Conservation (phyloP, 1,140 invertebrate species). For the Atta colombica region DNA sequence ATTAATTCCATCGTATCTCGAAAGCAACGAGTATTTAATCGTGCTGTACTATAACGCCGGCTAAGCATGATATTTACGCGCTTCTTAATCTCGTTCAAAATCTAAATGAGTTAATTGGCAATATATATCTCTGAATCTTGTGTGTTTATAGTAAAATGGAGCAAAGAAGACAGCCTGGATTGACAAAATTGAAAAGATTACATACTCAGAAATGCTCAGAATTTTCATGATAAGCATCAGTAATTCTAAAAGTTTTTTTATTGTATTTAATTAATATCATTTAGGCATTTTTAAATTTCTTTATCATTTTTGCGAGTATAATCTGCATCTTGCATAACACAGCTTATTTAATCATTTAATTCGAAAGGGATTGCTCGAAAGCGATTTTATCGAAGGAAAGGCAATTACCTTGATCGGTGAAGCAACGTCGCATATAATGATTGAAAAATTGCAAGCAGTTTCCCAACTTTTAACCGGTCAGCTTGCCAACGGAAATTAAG, state of each 20-base stretch:
- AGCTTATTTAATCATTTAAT: constrained; percentile 10
- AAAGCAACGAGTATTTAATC: constrained; percentile 80
- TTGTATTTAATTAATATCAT: not conserved
- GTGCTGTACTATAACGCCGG: constrained; percentile 19
- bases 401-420: constrained; percentile 79
- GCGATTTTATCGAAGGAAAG: constrained; percentile 54
- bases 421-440: constrained; percentile 76
- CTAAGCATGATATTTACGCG: constrained; percentile 46
- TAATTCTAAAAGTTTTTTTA: constrained; percentile 4
- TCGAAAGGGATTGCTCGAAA: not conserved
- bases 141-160: constrained; percentile 8
- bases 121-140: constrained; percentile 1
- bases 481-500: constrained; percentile 82
- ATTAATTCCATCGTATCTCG: constrained; percentile 83
- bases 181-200: constrained; percentile 16
- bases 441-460: constrained; percentile 60
- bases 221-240: not conserved
- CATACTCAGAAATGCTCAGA: not conserved
- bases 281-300: not conserved
- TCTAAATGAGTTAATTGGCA: constrained; percentile 43
- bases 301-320: not conserved
- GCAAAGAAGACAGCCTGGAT: not conserved
- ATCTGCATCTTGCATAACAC: not conserved
- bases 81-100: constrained; percentile 41
- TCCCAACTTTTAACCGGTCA: constrained; percentile 51